phyloP scores from a whole-genome alignment of 2,888 invertebrate genomes.

The Danaus chrysippus region DNA sequence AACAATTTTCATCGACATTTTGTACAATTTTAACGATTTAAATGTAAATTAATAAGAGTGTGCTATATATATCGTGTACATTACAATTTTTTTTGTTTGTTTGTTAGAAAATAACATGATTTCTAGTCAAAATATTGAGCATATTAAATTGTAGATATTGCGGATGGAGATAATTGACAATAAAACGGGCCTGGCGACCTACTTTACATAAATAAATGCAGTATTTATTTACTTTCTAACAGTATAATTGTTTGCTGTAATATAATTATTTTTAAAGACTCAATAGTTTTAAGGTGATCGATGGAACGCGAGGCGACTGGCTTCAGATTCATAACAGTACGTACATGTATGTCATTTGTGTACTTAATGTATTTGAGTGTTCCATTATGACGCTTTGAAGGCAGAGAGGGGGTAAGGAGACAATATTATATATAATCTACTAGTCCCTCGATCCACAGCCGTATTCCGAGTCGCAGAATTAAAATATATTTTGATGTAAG shows the following conservation, averaged over 20 bases:
- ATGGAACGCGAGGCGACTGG: conserved; percentile 6
- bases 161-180: conserved; percentile 77
- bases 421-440: conserved; percentile 10
- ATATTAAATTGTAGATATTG: conserved; percentile 75
- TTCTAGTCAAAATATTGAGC: conserved; percentile 80
- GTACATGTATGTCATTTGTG: conserved; percentile 8
- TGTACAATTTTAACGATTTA: conserved; percentile 68
- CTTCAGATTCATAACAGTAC: conserved; percentile 3
- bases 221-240: conserved; percentile 48
- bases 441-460: background rate
- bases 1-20: conserved; percentile 67
- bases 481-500: conserved; percentile 26
- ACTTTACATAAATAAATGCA: conserved; percentile 53
- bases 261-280: conserved; percentile 29
- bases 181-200: conserved; percentile 69
- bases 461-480: conserved; percentile 4
- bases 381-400: conserved; percentile 2
- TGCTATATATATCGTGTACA: conserved; percentile 73
- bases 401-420: conserved; percentile 13
- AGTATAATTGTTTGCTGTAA: conserved; percentile 40
- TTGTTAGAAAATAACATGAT: conserved; percentile 75
- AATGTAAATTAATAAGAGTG: conserved; percentile 68
- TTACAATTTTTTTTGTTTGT: conserved; percentile 63
- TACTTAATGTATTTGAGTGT: conserved; percentile 7
- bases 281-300: conserved; percentile 27